Evolutionary conservation across 2,888 invertebrate species (phyloP).

Genomic region (Catocala nupta): DNA sequence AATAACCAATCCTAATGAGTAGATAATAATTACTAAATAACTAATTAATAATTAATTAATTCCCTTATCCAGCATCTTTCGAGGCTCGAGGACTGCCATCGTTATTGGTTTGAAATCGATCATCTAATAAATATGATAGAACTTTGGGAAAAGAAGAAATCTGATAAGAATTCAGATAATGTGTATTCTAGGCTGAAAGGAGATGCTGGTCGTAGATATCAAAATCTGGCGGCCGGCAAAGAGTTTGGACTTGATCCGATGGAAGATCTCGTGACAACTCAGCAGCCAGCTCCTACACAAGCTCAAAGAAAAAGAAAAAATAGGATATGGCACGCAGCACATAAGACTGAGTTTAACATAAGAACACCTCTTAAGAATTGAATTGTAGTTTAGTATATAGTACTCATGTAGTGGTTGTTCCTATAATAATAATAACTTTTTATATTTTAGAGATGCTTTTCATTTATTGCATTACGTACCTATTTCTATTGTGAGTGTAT

Average conservation of each 20-base stretch:
- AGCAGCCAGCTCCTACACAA: neutral
- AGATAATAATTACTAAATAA: too few species aligned
- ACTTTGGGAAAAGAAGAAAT: conserved; percentile 4
- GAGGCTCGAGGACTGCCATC: conserved; percentile 9
- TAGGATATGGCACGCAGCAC: neutral
- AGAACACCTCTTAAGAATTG: too few species aligned
- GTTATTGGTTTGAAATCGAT: conserved; percentile 21
- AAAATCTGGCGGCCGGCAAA: conserved; percentile 9
- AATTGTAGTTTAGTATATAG: too few species aligned
- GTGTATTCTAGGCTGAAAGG: neutral
- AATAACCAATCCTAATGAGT: too few species aligned
- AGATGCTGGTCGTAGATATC: conserved; percentile 5
- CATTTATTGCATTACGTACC: too few species aligned
- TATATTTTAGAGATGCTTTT: too few species aligned
- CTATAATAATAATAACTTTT: too few species aligned
- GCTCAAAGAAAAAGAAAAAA: neutral
- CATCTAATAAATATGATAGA: conserved; percentile 20
- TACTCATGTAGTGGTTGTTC: too few species aligned
- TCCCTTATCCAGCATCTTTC: conserved; percentile 14
- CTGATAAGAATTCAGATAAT: conserved; percentile 1
- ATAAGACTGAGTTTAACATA: too few species aligned
- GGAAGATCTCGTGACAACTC: neutral
- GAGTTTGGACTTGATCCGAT: neutral
- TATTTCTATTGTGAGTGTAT: too few species aligned
- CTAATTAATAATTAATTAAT: too few species aligned